These are phyloP conservation scores for Drosophila ogumai DNA, from an alignment of 1,140 invertebrate species.

Conservation along the genomic window DNA sequence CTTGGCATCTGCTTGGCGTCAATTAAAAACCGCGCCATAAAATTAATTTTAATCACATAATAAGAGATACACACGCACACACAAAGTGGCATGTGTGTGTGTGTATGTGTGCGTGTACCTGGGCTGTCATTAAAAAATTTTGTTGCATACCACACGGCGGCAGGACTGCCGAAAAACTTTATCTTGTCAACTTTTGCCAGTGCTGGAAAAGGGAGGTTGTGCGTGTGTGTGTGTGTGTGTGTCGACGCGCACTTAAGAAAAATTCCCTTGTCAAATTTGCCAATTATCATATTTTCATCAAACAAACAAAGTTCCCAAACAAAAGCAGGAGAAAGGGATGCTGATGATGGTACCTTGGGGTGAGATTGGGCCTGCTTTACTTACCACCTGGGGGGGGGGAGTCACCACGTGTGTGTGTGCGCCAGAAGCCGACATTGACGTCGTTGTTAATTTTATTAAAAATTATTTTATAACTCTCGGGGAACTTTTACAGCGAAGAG, in stretches of 20 bases:
- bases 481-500: conserved; percentile 54
- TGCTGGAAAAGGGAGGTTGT: neutral
- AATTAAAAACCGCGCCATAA: conserved; percentile 82
- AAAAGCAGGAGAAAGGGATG: conserved; percentile 13
- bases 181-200: conserved; percentile 76
- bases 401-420: neutral
- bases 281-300: conserved; percentile 85
- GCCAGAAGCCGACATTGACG: conserved; percentile 46
- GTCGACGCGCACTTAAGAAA: conserved; percentile 81
- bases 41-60: conserved; percentile 84
- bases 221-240: conserved; percentile 7
- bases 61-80: conserved; percentile 64
- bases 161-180: conserved; percentile 69
- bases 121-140: conserved; percentile 82
- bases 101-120: conserved; percentile 39
- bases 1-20: conserved; percentile 53
- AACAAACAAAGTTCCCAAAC: conserved; percentile 80
- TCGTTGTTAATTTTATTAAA: conserved; percentile 79
- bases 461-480: conserved; percentile 76
- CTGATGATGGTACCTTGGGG: conserved; percentile 9
- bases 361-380: neutral
- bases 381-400: neutral
- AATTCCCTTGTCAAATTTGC: conserved; percentile 85
- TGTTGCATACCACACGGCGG: conserved; percentile 70
- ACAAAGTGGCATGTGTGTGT: neutral